A percentile compares a stretch with the other conserved stretches of the same genome.
Evolutionary conservation across 2,888 invertebrate species (phyloP).

Genomic region (Amphipyra berbera): DNA sequence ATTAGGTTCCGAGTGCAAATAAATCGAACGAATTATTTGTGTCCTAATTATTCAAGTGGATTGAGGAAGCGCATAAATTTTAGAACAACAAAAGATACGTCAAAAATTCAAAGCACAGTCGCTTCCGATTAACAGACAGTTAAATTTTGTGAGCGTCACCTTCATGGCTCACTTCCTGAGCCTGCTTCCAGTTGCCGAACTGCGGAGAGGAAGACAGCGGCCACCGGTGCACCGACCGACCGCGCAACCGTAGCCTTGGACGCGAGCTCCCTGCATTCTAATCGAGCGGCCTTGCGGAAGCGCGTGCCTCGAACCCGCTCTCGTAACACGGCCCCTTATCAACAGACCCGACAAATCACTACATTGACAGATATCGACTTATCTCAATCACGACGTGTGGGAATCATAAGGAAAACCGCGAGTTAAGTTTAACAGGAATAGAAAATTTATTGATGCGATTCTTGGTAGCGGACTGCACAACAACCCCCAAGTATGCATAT

Average conservation of each 20-base stretch:
- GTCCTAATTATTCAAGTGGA: constrained; percentile 71
- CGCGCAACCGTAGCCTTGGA: constrained; percentile 85
- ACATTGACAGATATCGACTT: constrained; percentile 57
- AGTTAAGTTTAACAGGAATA: constrained; percentile 20
- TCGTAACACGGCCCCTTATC: constrained; percentile 83
- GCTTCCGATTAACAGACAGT: constrained; percentile 82
- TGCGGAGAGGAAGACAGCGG: constrained; percentile 82
- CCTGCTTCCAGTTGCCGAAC: constrained; percentile 77
- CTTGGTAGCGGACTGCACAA: constrained; percentile 10
- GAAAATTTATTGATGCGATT: constrained; percentile 11
- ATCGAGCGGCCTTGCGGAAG: constrained; percentile 89
- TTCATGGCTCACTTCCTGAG: constrained; percentile 85
- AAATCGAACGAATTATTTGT: constrained; percentile 49
- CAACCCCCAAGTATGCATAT: constrained; percentile 5
- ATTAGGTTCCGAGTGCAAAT: constrained; percentile 25
- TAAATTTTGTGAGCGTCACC: constrained; percentile 81
- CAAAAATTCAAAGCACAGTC: constrained; percentile 85
- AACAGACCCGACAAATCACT: constrained; percentile 65
- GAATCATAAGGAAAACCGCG: constrained; percentile 36
- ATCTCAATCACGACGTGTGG: constrained; percentile 43
- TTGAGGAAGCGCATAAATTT: constrained; percentile 73
- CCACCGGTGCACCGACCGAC: constrained; percentile 86
- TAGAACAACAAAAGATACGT: constrained; percentile 73
- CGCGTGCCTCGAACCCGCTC: constrained; percentile 82
- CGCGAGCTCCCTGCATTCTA: constrained; percentile 89